A percentile compares a stretch with the other conserved stretches of the same genome.
Conservation (phyloP, 2,797 vertebrate species). For the Lagocephalus sceleratus region DNA sequence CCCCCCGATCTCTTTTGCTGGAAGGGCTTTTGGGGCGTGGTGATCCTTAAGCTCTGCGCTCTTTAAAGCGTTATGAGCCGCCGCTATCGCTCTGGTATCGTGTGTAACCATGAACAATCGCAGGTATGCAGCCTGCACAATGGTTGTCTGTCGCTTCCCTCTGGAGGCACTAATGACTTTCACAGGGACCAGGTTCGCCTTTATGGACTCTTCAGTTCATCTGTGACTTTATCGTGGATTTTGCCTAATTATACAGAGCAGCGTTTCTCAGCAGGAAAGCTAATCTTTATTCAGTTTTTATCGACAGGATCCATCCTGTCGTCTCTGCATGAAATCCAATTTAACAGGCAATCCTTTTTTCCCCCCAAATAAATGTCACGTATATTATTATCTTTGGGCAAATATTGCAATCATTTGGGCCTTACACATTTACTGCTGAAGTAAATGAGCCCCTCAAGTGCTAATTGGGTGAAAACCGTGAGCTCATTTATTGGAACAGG, state of each 20-base stretch:
- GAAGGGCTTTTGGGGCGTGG: constrained; percentile 5
- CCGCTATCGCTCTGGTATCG: constrained; percentile 40
- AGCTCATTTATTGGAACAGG: constrained; percentile 51
- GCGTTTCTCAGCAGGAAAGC: too few species aligned
- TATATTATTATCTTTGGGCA: constrained; percentile 33
- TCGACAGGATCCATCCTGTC: constrained; percentile 29
- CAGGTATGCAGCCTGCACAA: constrained; percentile 51
- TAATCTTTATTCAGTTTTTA: not conserved
- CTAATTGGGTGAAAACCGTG: constrained; percentile 45
- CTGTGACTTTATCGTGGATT: too few species aligned
- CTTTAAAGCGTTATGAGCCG: constrained; percentile 46
- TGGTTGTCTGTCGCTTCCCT: constrained; percentile 30
- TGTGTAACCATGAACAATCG: constrained; percentile 53
- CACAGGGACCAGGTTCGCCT: too few species aligned
- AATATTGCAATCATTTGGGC: constrained; percentile 21
- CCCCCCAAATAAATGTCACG: constrained; percentile 12
- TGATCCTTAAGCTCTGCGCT: constrained; percentile 37
- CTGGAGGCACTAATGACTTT: too few species aligned
- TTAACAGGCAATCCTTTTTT: constrained; percentile 15
- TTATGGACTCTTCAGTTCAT: too few species aligned
- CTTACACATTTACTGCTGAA: constrained; percentile 24
- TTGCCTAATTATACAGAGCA: too few species aligned
- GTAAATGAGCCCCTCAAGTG: constrained; percentile 34
- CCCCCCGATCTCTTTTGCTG: constrained; percentile 9
- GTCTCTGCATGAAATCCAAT: constrained; percentile 27